phyloP scores from a whole-genome alignment of 37 sponge, comb jelly and placozoan species.

The Cliona cf. orientalis region DNA sequence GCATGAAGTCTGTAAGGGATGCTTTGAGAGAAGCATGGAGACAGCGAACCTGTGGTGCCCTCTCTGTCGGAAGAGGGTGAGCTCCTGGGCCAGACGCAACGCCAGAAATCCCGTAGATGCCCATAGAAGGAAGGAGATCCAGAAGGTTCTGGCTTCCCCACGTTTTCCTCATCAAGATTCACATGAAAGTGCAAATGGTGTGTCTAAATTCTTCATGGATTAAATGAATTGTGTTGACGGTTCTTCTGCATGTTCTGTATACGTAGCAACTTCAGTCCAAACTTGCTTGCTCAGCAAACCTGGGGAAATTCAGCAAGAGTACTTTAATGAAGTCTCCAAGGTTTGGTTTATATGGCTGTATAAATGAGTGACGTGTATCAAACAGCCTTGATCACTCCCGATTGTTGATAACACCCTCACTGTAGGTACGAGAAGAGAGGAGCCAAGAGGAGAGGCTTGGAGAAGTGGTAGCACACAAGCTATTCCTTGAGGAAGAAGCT shows the following conservation, averaged over 20 bases:
- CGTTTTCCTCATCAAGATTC: too few species aligned
- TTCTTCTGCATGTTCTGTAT: not conserved
- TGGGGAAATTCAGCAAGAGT: not conserved
- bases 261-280: not conserved
- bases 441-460: not conserved
- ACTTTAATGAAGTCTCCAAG: not conserved
- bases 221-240: not conserved
- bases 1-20: conserved; percentile 49
- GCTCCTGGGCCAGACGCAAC: conserved; percentile 56
- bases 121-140: conserved; percentile 27
- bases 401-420: not conserved
- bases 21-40: conserved; percentile 30
- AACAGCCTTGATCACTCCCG: not conserved
- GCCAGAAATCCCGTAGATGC: conserved; percentile 32
- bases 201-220: too few species aligned
- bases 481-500: not conserved
- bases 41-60: conserved; percentile 54
- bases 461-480: not conserved
- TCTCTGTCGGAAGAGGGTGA: conserved; percentile 49
- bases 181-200: too few species aligned
- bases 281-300: not conserved
- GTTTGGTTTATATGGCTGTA: not conserved
- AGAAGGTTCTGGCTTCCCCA: not conserved
- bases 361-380: too few species aligned
- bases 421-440: not conserved